Percentiles rank a stretch among this genome's conserved stretches.
Conservation (phyloP, 2,888 invertebrate species). For the Eristalinus sepulchralis region DNA sequence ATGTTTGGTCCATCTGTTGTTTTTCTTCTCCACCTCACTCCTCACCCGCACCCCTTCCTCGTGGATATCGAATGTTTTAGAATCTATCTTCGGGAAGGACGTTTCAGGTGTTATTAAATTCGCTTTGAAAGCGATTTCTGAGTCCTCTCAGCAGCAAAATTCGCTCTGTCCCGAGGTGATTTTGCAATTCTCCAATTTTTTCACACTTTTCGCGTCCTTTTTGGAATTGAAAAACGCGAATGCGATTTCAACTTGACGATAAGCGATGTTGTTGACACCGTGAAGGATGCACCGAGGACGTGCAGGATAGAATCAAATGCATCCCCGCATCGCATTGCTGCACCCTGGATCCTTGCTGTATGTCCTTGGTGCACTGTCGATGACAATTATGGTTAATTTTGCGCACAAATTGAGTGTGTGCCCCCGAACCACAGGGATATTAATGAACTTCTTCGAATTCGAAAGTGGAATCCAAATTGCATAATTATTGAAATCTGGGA, state of each 20-base stretch:
- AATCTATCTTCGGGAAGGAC: not conserved
- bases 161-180: constrained; percentile 7
- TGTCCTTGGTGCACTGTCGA: constrained; percentile 22
- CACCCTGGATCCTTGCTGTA: not conserved
- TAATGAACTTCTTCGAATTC: constrained; percentile 18
- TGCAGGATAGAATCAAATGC: constrained; percentile 6
- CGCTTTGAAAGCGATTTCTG: constrained; percentile 40
- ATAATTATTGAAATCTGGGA: constrained; percentile 33
- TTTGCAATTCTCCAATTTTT: constrained; percentile 36
- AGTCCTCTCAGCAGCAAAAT: not conserved
- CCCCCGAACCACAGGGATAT: constrained; percentile 6
- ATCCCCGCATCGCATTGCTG: too few relatives aligned
- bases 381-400: constrained; percentile 22
- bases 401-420: not conserved
- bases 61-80: constrained; percentile 17
- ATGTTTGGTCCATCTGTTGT: constrained; percentile 61
- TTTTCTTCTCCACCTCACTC: not conserved
- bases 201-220: not conserved
- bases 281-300: constrained; percentile 27
- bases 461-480: constrained; percentile 44
- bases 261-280: constrained; percentile 22
- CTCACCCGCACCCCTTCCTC: constrained; percentile 8
- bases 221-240: not conserved
- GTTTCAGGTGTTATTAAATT: constrained; percentile 67
- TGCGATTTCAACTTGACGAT: not conserved